Conservation (phyloP, 2,797 vertebrate genomes). For the Trichosurus vulpecula region DNA sequence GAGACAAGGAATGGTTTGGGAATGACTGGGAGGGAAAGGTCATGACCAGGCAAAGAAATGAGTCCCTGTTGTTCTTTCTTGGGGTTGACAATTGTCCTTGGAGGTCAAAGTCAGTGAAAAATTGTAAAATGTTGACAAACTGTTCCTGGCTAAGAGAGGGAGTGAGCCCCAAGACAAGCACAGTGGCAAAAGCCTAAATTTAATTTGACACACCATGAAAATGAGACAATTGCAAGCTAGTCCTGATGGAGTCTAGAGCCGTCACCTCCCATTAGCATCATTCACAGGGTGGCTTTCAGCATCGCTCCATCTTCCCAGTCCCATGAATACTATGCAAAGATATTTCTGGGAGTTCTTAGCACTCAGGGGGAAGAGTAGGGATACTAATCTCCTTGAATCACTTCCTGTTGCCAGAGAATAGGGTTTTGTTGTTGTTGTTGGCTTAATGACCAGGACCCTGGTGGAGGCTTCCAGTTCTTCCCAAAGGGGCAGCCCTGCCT, state of each 20-base stretch:
- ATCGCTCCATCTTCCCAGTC: slow-evolving; percentile 65
- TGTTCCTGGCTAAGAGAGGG: slow-evolving; percentile 52
- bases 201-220: slow-evolving; percentile 73
- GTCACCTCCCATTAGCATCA: slow-evolving; percentile 68
- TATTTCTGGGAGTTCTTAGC: slow-evolving; percentile 51
- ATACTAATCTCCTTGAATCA: slow-evolving; percentile 69
- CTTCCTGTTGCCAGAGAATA: slow-evolving; percentile 66
- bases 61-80: slow-evolving; percentile 51
- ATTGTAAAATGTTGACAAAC: slow-evolving; percentile 53
- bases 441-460: slow-evolving; percentile 60
- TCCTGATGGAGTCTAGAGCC: slow-evolving; percentile 66
- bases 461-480: slow-evolving; percentile 67
- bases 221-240: slow-evolving; percentile 71
- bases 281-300: slow-evolving; percentile 68
- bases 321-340: slow-evolving; percentile 22
- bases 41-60: neutral
- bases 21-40: slow-evolving; percentile 2
- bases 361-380: slow-evolving; percentile 29
- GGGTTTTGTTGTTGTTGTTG: slow-evolving; percentile 53
- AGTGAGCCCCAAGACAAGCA: slow-evolving; percentile 10
- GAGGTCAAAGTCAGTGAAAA: slow-evolving; percentile 67
- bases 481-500: slow-evolving; percentile 64
- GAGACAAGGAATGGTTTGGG: neutral
- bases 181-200: slow-evolving; percentile 64
- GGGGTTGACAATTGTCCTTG: slow-evolving; percentile 47